Conservation (phyloP, 2,888 invertebrate species). For the Leptodirus hochenwartii region DNA sequence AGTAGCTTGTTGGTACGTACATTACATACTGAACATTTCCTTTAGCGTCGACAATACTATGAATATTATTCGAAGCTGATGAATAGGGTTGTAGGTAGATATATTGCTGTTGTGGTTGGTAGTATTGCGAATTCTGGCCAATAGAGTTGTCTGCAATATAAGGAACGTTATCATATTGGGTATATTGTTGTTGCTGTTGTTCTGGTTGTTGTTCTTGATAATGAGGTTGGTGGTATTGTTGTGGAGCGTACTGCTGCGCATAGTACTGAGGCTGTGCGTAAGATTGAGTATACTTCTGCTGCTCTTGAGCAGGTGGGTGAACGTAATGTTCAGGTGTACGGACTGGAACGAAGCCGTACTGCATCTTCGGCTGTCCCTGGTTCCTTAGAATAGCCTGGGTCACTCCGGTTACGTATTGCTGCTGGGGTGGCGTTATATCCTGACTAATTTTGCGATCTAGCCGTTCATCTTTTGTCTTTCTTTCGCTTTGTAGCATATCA, state of each 20-base stretch:
- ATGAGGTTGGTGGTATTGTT: slow-evolving; percentile 15
- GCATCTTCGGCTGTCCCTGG: slow-evolving; percentile 9
- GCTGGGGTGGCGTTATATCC: slow-evolving; percentile 6
- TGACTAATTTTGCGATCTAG: too few relatives aligned
- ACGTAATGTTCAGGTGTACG: slow-evolving; percentile 7
- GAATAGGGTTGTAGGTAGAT: slow-evolving; percentile 17
- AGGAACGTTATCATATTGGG: slow-evolving; percentile 19
- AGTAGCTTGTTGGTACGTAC: slow-evolving; percentile 16
- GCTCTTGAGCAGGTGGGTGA: slow-evolving; percentile 12
- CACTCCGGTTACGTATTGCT: too few relatives aligned
- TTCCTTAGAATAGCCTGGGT: not conserved
- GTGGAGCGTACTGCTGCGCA: slow-evolving; percentile 17
- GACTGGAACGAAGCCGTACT: slow-evolving; percentile 15
- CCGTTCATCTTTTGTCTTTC: slow-evolving; percentile 20
- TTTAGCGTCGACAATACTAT: slow-evolving; percentile 21
- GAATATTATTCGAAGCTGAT: slow-evolving; percentile 19
- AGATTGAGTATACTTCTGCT: slow-evolving; percentile 11
- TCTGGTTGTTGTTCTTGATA: slow-evolving; percentile 13
- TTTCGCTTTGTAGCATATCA: slow-evolving; percentile 44
- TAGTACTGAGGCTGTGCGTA: slow-evolving; percentile 14
- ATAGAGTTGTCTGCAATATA: slow-evolving; percentile 18
- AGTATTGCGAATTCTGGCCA: slow-evolving; percentile 8
- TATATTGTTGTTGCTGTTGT: slow-evolving; percentile 13
- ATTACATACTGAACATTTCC: slow-evolving; percentile 19
- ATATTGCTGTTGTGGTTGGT: slow-evolving; percentile 17